These are phyloP conservation scores for Etheostoma spectabile DNA, from an alignment of 2,113 vertebrate species.

Conservation along the genomic window DNA sequence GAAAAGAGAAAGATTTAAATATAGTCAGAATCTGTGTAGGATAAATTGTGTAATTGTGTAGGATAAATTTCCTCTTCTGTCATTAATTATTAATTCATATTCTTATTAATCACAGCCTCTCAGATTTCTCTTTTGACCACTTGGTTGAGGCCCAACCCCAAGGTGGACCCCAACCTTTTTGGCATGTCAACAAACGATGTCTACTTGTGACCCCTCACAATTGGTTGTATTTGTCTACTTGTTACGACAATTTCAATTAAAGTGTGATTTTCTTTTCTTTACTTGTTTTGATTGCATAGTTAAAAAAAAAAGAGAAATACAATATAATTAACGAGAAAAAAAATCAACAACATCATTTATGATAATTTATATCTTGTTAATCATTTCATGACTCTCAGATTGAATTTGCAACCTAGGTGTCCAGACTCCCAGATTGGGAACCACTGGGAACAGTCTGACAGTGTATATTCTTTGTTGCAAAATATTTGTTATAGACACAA, in stretches of 20 bases:
- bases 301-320: background rate
- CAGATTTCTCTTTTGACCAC: background rate
- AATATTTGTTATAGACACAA: conserved; percentile 9
- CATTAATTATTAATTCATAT: background rate
- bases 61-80: background rate
- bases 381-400: background rate
- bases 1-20: background rate
- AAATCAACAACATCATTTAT: no score
- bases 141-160: background rate
- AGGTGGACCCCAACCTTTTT: background rate
- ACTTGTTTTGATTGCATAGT: background rate
- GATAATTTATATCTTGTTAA: conserved; percentile 8
- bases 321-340: background rate
- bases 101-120: background rate
- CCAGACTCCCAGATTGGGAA: background rate
- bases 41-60: no score
- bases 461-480: background rate
- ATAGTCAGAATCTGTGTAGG: background rate
- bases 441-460: no score
- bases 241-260: background rate
- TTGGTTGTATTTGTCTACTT: background rate
- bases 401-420: background rate
- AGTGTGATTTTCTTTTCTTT: background rate
- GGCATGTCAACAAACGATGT: background rate
- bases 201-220: background rate